Evolutionary conservation across 2,888 invertebrate species (phyloP).

Genomic region (Synergus itoensis): DNA sequence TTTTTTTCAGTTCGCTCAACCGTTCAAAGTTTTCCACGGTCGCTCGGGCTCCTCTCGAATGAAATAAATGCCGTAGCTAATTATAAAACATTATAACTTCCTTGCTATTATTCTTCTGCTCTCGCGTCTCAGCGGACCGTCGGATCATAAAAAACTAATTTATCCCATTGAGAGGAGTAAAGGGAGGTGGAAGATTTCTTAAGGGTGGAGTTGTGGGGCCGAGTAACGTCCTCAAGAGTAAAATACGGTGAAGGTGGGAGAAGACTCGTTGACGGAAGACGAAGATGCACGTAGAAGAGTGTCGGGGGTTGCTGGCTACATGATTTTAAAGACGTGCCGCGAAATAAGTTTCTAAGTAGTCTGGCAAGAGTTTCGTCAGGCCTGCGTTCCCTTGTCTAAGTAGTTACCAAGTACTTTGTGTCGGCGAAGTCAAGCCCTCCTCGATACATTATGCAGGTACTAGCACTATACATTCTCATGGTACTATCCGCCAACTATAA

Average conservation of each 20-base stretch:
- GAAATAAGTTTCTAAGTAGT: slow-evolving; percentile 76
- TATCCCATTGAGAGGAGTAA: slow-evolving; percentile 54
- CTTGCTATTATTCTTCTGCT: slow-evolving; percentile 63
- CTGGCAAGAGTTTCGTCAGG: slow-evolving; percentile 71
- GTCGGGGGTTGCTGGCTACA: slow-evolving; percentile 63
- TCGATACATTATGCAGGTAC: slow-evolving; percentile 68
- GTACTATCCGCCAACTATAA: slow-evolving; percentile 41
- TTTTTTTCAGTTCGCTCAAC: slow-evolving; percentile 14
- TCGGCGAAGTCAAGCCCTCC: slow-evolving; percentile 66
- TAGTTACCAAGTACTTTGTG: slow-evolving; percentile 74
- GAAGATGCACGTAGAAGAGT: slow-evolving; percentile 50
- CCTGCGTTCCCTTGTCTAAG: slow-evolving; percentile 68
- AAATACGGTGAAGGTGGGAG: slow-evolving; percentile 47
- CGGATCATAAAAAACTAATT: slow-evolving; percentile 66
- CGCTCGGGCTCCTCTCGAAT: slow-evolving; percentile 44
- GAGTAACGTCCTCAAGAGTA: slow-evolving; percentile 49
- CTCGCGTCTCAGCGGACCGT: slow-evolving; percentile 58
- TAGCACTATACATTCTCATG: slow-evolving; percentile 55
- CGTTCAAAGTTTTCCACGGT: slow-evolving; percentile 11
- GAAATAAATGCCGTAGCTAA: slow-evolving; percentile 59
- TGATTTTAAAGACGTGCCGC: slow-evolving; percentile 74
- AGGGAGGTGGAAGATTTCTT: background rate
- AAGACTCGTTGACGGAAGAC: slow-evolving; percentile 47
- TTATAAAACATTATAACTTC: slow-evolving; percentile 66
- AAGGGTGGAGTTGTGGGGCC: slow-evolving; percentile 33